phyloP scores from a whole-genome alignment of 2,888 invertebrate genomes.

The Ophioninae sp. region DNA sequence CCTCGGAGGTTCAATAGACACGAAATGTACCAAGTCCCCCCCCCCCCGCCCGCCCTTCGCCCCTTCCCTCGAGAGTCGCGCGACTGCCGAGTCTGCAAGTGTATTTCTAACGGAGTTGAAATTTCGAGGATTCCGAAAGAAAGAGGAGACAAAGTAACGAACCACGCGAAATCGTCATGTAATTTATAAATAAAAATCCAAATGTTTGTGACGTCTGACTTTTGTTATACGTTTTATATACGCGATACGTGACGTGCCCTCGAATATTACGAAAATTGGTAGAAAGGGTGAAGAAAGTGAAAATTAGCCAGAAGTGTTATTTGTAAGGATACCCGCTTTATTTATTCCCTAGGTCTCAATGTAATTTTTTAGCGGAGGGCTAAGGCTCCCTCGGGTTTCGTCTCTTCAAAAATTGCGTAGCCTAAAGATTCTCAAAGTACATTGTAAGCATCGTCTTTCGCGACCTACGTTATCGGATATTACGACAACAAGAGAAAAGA shows the following conservation, averaged over 20 bases:
- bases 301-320: constrained; percentile 27
- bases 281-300: constrained; percentile 37
- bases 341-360: constrained; percentile 56
- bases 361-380: constrained; percentile 22
- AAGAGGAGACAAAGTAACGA: constrained; percentile 31
- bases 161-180: constrained; percentile 46
- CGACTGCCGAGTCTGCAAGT: constrained; percentile 76
- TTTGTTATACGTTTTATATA: constrained; percentile 65
- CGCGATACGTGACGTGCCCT: constrained; percentile 56
- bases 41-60: background rate
- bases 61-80: constrained; percentile 52
- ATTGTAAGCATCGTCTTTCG: constrained; percentile 62
- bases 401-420: constrained; percentile 49
- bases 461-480: constrained; percentile 65
- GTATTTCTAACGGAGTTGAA: constrained; percentile 70
- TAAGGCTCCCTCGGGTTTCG: constrained; percentile 18
- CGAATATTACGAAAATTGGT: constrained; percentile 54
- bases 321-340: constrained; percentile 56
- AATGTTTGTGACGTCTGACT: constrained; percentile 71
- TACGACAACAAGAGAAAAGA: constrained; percentile 19
- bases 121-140: constrained; percentile 6
- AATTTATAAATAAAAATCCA: constrained; percentile 63
- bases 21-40: constrained; percentile 27
- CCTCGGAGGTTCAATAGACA: constrained; percentile 66
- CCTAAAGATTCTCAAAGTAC: constrained; percentile 60